Base-by-base conservation (phyloP, 2,113 vertebrate species). In the Rhinogobius similis region DNA sequence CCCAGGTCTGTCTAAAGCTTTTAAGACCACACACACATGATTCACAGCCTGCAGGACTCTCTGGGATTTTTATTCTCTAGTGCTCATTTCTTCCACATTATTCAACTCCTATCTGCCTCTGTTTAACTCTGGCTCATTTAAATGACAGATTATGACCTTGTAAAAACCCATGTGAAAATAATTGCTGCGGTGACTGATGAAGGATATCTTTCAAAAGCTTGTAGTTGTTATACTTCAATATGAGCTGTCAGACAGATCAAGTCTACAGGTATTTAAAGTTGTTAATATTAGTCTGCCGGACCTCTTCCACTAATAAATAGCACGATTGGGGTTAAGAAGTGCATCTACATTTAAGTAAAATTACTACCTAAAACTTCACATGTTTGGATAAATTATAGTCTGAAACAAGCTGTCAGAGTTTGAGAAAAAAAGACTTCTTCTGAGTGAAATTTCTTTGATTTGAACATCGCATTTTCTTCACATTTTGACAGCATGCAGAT, bases 141-240 rank as follows among this genome's bases (percentile, higher is more conserved):
- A 69, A 72, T 72, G 69, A 83, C 43, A 20, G 68, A 75, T 72
- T 68, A 46, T 62, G 66, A 75, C 75, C 70, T 77, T 73, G 61
- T 52, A 70, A 48, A 79, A 74, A 66, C 23, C 27, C 50, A 76
- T 44, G 61, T 62, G 68, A 43, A 77, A 36, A 70, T 77, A 68
- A 81, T 41, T 64, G 69, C 27, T 14, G 4, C 24, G 27, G 11
- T 79, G 73, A 62, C 16, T 61, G 62, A 76, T 81, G 55, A 74
- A 23, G 32, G 58, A 21, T 76, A 56, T 73, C 41, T 50, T 16
- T 67, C 61, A 32, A 55, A 72, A 63, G 9, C 27, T 52, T 53
- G 38, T 73, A 44, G 58, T 68, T 58, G 62, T 84, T 59, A 48
- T 21, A 53, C 63, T 38, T 16, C 58, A 64, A 70, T 26, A 64